Conservation (phyloP, 2,888 invertebrate genomes). For the Eristalis arbustorum region DNA sequence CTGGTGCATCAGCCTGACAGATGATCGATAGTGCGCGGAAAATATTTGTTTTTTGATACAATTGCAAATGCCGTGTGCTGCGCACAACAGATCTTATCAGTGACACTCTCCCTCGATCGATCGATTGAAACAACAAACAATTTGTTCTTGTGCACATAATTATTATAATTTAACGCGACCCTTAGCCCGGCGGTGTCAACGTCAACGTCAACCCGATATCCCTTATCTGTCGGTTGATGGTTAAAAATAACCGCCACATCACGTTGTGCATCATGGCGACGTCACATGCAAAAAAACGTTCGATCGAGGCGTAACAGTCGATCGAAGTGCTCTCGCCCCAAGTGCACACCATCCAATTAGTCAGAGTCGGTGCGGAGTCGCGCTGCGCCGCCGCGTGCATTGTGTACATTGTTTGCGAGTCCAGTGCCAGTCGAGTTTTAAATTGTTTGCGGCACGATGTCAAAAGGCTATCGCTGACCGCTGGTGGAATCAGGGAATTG, state of each 20-base stretch:
- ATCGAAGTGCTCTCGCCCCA: too few species aligned
- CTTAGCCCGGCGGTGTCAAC: not conserved
- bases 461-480: too few species aligned
- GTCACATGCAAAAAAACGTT: too few species aligned
- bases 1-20: not conserved
- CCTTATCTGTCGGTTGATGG: not conserved
- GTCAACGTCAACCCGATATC: not conserved
- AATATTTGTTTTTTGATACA: too few species aligned
- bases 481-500: too few species aligned
- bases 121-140: not conserved
- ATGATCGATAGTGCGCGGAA: too few species aligned
- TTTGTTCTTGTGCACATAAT: not conserved
- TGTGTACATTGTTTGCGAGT: not conserved
- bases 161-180: slow-evolving; percentile 12
- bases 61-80: too few species aligned
- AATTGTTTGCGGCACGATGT: not conserved
- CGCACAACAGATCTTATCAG: not conserved
- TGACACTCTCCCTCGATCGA: not conserved
- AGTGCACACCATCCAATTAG: not conserved
- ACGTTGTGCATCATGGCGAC: not conserved
- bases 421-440: not conserved
- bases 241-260: not conserved
- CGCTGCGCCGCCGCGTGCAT: not conserved
- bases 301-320: too few species aligned
- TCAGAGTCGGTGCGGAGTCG: too few species aligned